Base-by-base conservation (phyloP, 2,113 vertebrate species). In the Tetrao urogallus region DNA sequence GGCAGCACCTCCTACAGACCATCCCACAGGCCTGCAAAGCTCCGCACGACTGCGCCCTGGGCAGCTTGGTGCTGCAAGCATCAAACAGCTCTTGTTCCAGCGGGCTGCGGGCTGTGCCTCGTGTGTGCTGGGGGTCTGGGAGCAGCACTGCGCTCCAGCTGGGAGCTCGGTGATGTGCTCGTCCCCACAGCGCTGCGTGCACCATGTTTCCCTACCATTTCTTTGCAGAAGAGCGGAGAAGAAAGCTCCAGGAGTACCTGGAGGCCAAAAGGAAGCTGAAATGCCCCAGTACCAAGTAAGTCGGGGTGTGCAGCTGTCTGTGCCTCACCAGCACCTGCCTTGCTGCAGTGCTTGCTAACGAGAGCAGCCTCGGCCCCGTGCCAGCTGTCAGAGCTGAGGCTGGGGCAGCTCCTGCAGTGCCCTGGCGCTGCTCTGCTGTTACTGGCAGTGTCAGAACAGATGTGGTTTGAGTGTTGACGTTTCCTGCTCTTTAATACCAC, bases 221-320 rank as follows among this genome's bases (percentile, higher is more conserved):
- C 38, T 64, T 89, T 87, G 24, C 95, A 98, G 98, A 72, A 20
- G 93, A 96, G 32, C 57, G 15, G 8, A 94, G 95, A 42, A 90
- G 43, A n/a, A 36, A 11, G 71, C 93, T 94, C 24, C 96, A 93
- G 57, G 93, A 95, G 15, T 87, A 95, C 70, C 74, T 63, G 11
- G 93, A 87, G 52, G 93, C 83, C 86, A 96, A 94, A 78, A 96
- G 93, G 30, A 97, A 94, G 63, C 79, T 86, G 48, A 97, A 97
- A 58, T 73, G 80, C 32, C 71, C 22, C 1, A 89, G 66, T 30
- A 13, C 94, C 54, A 97, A 94, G 98, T 98, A 89, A 98, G 97
- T 64, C 1, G 3, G 4, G 61, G 25, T 7, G 60, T 40, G 60
- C 36, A 27, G 52, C 63, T 84, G 70, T 6, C 28, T 42, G 14